Base-by-base conservation (phyloP, 1,140 invertebrate species). In the Eriosoma lanigerum region DNA sequence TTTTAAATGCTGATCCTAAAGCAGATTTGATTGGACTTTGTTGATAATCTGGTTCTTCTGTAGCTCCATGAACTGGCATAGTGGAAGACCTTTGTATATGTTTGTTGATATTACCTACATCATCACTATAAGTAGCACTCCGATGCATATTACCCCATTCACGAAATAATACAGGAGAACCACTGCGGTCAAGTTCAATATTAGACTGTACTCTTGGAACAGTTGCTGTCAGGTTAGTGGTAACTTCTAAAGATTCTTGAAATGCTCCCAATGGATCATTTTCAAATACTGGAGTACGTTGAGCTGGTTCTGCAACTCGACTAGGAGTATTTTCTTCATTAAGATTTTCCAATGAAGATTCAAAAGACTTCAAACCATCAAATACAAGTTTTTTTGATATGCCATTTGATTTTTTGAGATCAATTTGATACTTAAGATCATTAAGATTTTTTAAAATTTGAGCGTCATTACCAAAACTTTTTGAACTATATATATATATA, bases 231-330 rank as follows among this genome's bases (percentile, higher is more conserved):
- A n/a, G 46, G 26, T 19, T 72, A 26, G 60, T 62, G 8, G 50
- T 38, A 60, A 46, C 46, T 68, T 83, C 90, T 89, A 72, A 52
- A 26, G 48, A 60, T 78, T 84, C 88, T 56, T 78, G 56, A 96
- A 81, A 87, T 38, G 94, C 93, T 13, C 95, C 96, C 32, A 97
- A 86, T 1, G 96, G 96, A 88, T 97, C 95, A 85, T 96, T 96
- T 85, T 94, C 90, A 3, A 94, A 93, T 1, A 96, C 93, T 3
- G 93, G 92, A 26, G 93, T 95, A 60, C 94, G 88, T 21, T 60
- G 56, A 12, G 75, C 56, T 26, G 75, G 21, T 46, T 78, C 75
- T 46, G 56, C 32, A 46, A 78, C 48, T 48, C 56, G 54, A 62
- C 15, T 78, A 48, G 32, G 17, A 62, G 56, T 78, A 46, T 24